These are phyloP conservation scores for Falco biarmicus DNA, from an alignment of 2,797 vertebrate genomes.

Conservation along the genomic window DNA sequence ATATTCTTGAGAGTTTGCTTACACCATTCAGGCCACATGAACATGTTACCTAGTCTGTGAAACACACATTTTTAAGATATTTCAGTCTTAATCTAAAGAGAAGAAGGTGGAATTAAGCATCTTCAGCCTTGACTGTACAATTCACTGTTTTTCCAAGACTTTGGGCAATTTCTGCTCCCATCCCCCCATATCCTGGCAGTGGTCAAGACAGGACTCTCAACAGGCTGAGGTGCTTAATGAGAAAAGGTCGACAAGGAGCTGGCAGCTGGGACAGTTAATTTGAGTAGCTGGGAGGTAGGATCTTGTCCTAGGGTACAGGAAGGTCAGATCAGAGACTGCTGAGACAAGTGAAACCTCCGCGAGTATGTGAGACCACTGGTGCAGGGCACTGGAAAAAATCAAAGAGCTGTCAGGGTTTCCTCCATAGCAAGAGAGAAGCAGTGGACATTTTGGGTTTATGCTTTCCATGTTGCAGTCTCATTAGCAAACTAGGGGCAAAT, in stretches of 20 bases:
- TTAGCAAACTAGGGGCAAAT: not conserved
- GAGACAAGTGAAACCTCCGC: not conserved
- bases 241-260: not conserved
- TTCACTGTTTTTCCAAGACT: not conserved
- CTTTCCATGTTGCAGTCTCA: not conserved
- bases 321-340: not conserved
- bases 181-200: not conserved
- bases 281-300: not conserved
- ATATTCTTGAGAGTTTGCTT: not conserved
- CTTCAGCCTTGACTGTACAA: not conserved
- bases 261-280: not conserved
- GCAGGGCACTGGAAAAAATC: not conserved
- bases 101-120: not conserved
- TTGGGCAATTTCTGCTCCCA: not conserved
- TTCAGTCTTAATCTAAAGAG: not conserved
- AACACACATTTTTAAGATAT: not conserved
- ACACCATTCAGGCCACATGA: rapidly evolving
- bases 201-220: rapidly evolving
- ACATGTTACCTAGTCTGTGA: not conserved
- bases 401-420: not conserved
- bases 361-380: not conserved
- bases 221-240: not conserved
- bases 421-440: not conserved
- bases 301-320: not conserved
- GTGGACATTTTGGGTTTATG: not conserved